Evolutionary conservation across 2,113 vertebrate species (phyloP).

Genomic region (Pan paniscus): DNA sequence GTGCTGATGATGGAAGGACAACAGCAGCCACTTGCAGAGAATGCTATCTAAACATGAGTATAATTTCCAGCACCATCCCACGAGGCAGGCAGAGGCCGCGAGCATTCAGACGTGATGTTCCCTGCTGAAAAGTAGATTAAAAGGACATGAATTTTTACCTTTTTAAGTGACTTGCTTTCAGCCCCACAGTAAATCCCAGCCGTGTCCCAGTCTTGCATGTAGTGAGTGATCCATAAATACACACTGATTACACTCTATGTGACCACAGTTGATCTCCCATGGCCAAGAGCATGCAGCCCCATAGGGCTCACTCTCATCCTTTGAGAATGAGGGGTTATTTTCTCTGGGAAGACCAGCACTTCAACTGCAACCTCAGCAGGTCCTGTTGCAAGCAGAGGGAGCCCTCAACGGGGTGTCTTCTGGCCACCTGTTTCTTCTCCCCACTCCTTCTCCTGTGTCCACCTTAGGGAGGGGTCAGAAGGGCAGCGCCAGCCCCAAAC

Average conservation of each 20-base stretch:
- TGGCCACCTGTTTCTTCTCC: rapidly evolving
- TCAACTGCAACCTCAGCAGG: background rate
- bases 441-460: background rate
- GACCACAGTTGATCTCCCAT: background rate
- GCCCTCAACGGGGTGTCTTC: background rate
- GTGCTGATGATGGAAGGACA: background rate
- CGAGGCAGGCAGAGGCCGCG: rapidly evolving
- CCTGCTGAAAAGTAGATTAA: background rate
- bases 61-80: rapidly evolving
- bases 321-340: no score
- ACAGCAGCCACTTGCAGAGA: background rate
- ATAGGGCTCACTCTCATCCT: background rate
- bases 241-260: background rate
- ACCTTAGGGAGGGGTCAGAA: background rate
- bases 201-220: background rate
- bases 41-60: no score
- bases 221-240: background rate
- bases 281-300: rapidly evolving
- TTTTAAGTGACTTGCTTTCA: background rate
- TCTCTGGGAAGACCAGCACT: background rate
- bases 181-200: background rate
- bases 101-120: no score
- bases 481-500: background rate
- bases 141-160: background rate
- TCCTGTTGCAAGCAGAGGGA: background rate